Base-by-base conservation (phyloP, 2,888 invertebrate species). In the Clanis bilineata region DNA sequence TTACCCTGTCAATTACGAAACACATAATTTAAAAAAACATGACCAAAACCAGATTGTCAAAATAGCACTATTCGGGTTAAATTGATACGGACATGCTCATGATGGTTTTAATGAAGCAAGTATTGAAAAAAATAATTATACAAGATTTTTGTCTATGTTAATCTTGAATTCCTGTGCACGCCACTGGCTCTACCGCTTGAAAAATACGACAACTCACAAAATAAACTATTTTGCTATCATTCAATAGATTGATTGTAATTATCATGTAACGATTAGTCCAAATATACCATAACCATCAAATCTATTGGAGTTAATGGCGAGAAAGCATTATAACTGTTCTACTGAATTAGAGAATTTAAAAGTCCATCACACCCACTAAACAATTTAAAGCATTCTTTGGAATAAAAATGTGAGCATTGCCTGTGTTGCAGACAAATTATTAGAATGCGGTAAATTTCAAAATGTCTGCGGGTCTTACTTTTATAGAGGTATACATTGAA, bases 351-450 rank as follows among this genome's bases (percentile, higher is more conserved):
- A 38, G 23, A 51, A 51, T 58, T 58, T 51, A 39, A 58, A 58
- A 51, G 58, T 51, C 58, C 58, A 58, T 58, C 38, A 58, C 38
- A 25, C 38, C 38, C 38, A 25, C 22, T 25, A 25, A 39, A 58
- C 51, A 39, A 39, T 51, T 58, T 51, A 51, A 58, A 38, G 25
- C 58, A 58, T 58, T 58, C 58, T 51, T 51, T 38, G 10, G 18
- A 38, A 51, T 51, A 51, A 51, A 58, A 25, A 28, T 23, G 12
- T 39, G 28, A 45, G 58, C 15, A 47, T 25, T 47, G 25, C 18
- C 10, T 28, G 23, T 38, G 41, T 58, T 7, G 18, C 10, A 28
- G 10, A 9, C 15, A 18, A 5, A 2, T 9, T 18, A 18, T 10
- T 32, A 7, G 18, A 18, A 10, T 51, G 3, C 28, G 32, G 32